Evolutionary conservation across 1,140 invertebrate species (phyloP), one percentile per base, ranked within the genome.

Genomic region (Galleria mellonella): DNA sequence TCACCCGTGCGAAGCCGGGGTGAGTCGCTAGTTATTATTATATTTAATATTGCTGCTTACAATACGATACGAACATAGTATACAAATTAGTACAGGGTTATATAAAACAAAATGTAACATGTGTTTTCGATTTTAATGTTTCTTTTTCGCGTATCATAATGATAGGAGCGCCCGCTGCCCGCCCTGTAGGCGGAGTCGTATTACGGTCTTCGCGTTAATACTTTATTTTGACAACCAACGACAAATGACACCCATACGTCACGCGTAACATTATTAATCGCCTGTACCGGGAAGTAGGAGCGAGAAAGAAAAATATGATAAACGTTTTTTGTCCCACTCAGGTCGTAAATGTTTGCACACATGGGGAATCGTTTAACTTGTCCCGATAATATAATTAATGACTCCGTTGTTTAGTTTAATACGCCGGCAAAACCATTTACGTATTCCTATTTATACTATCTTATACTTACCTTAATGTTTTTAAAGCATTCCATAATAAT

Each of bases 151-250:
- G n/a, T n/a, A n/a, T n/a, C n/a, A 23, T 23, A 23, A 23, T 23
- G 17, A 23, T 23, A 23, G 17, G 17, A 23, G 2, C 6, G 17
- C 6, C 2, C 17, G 17, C n/a, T 39, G 36, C 35, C 55, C 62
- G 54, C 57, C 59, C 52, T 59, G 43, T 43, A 63, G 59, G 62
- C 51, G 62, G 65, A 32, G 56, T 69, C 62, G n/a, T 44, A 51
- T 65, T 65, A 61, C 59, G 12, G 43, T 30, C 39, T 32, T 37
- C 51, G 42, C 17, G 60, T 52, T 71, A 68, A 70, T 55, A 52
- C 63, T 50, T 43, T 75, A 70, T 75, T 75, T 66, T 75, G 72
- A 75, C 72, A 72, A 55, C 54, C n/a, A 47, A 27, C 57, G 72
- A 75, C 72, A 72, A 75, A 75, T 71, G 55, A 40, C 50, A 38